These are phyloP conservation scores for Patella caerulea DNA, from an alignment of 2,888 invertebrate genomes.

Conservation along the genomic window DNA sequence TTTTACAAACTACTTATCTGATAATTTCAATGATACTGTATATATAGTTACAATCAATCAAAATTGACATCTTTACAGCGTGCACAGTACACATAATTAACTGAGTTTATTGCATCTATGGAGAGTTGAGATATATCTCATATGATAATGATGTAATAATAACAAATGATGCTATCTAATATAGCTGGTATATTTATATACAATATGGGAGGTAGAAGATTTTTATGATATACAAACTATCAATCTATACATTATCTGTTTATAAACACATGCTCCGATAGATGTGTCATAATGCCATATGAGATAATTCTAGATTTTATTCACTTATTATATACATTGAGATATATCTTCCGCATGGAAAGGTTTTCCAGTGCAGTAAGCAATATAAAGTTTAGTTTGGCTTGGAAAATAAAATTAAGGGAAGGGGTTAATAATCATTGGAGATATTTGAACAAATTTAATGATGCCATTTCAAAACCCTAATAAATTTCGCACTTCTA, in stretches of 20 bases:
- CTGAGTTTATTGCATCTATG: too few species aligned
- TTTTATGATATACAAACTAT: slow-evolving; percentile 13
- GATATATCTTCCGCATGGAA: background rate
- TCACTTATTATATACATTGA: background rate
- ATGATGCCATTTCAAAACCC: too few species aligned
- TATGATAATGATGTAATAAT: slow-evolving; percentile 3
- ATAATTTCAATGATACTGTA: too few species aligned
- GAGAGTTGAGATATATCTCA: background rate
- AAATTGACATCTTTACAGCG: too few species aligned
- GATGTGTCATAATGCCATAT: slow-evolving; percentile 11
- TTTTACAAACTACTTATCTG: too few species aligned
- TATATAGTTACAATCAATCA: too few species aligned
- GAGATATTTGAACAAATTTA: too few species aligned
- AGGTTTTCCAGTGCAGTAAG: background rate
- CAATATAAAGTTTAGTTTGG: background rate
- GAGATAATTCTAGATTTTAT: background rate
- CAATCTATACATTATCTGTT: background rate
- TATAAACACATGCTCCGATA: background rate
- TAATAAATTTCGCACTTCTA: too few species aligned
- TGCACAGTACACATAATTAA: too few species aligned
- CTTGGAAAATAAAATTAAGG: too few species aligned
- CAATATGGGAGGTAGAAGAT: background rate
- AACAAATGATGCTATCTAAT: background rate
- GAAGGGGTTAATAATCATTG: too few species aligned
- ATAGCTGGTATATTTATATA: background rate